Conservation (phyloP, 2,888 invertebrate species). For the Melikaiella ostensackeni region DNA sequence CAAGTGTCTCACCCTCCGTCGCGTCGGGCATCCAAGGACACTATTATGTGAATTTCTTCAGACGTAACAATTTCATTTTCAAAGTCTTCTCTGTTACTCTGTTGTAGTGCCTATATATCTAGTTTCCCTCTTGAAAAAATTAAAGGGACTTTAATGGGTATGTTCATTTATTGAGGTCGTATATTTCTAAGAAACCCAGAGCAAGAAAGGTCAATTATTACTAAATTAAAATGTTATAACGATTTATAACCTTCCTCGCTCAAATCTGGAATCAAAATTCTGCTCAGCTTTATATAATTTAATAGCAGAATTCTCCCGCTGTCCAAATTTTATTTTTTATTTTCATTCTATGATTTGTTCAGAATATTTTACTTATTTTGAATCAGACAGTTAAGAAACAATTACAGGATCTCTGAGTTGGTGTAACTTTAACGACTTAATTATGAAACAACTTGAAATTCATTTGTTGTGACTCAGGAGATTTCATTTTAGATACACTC, state of each 20-base stretch:
- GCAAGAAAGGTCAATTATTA: neutral
- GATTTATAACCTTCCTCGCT: too few species aligned
- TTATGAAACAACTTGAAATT: too few species aligned
- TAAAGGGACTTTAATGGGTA: constrained; percentile 1
- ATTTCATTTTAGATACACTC: too few species aligned
- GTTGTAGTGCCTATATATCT: neutral
- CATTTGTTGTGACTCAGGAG: too few species aligned
- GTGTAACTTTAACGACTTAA: too few species aligned
- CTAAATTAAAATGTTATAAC: neutral
- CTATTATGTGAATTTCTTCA: constrained; percentile 37
- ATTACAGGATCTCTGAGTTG: too few species aligned
- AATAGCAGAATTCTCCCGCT: too few species aligned
- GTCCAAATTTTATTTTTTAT: too few species aligned
- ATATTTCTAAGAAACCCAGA: neutral
- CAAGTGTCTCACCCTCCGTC: constrained; percentile 33
- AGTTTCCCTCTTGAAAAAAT: neutral
- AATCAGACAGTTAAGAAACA: too few species aligned
- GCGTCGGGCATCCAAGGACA: constrained; percentile 17
- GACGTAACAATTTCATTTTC: constrained; percentile 33
- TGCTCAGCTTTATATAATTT: neutral
- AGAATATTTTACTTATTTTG: too few species aligned
- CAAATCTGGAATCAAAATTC: neutral
- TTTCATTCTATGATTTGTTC: too few species aligned
- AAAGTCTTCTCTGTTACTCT: neutral
- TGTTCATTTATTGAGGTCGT: neutral